phyloP scores from a whole-genome alignment of 2,888 invertebrate species.

The Plebejus argus region DNA sequence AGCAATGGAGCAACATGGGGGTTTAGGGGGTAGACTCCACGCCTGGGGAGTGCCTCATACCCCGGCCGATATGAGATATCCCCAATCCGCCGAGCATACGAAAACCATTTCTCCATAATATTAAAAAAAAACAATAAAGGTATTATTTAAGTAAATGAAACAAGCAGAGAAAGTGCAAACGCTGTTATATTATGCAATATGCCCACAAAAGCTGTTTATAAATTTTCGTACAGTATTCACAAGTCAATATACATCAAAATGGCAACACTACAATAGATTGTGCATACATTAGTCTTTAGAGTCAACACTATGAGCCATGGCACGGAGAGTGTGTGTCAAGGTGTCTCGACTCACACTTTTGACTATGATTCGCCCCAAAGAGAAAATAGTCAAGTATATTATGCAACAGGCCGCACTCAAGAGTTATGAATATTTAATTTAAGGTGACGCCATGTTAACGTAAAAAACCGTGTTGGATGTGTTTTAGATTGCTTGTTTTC shows the following conservation, averaged over 20 bases:
- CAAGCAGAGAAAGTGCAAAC: conserved; percentile 61
- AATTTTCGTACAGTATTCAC: conserved; percentile 70
- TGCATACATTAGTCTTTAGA: conserved; percentile 26
- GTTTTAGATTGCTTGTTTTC: too few species aligned
- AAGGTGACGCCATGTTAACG: too few species aligned
- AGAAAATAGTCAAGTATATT: neutral
- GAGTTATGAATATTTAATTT: too few species aligned
- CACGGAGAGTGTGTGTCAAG: too few species aligned
- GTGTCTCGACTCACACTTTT: too few species aligned
- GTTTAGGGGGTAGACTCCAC: neutral
- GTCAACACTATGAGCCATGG: too few species aligned
- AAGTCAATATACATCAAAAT: conserved; percentile 53
- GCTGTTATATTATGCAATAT: conserved; percentile 76
- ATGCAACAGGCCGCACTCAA: too few species aligned
- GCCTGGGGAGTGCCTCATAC: neutral
- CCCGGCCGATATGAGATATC: too few species aligned
- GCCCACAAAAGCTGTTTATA: conserved; percentile 77
- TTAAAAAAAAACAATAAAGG: neutral
- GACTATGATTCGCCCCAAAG: neutral
- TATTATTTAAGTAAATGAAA: conserved; percentile 55
- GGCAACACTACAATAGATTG: conserved; percentile 38
- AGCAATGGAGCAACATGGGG: neutral
- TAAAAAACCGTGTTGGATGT: too few species aligned
- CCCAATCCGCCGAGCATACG: neutral
- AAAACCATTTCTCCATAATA: neutral